phyloP scores from a whole-genome alignment of 2,888 invertebrate genomes.

The Celastrina argiolus region DNA sequence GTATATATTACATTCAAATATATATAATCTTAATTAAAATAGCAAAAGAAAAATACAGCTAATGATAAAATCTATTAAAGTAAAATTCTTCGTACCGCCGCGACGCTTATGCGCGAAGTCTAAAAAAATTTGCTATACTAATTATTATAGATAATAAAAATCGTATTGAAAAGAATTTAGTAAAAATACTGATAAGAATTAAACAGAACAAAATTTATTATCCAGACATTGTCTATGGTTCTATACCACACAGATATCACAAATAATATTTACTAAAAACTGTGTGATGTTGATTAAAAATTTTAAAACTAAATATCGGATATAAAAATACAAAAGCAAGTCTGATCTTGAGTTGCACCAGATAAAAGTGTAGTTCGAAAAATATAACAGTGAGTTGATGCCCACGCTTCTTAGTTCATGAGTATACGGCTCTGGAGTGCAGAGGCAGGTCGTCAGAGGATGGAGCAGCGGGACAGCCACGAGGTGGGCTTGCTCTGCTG shows the following conservation, averaged over 20 bases:
- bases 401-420: conserved; percentile 37
- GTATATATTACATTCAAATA: conserved; percentile 77
- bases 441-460: conserved; percentile 85
- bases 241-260: conserved; percentile 13
- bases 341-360: conserved; percentile 61
- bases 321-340: conserved; percentile 77
- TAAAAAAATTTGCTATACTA: conserved; percentile 60
- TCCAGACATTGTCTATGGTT: conserved; percentile 26
- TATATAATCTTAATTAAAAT: conserved; percentile 70
- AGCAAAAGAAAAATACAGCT: conserved; percentile 74
- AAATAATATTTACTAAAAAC: conserved; percentile 18
- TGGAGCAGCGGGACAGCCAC: conserved; percentile 91
- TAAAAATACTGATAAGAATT: conserved; percentile 60
- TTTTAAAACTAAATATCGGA: conserved; percentile 48
- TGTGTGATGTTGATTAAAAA: conserved; percentile 29
- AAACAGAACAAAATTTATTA: conserved; percentile 27
- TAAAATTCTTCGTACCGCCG: conserved; percentile 66
- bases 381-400: conserved; percentile 60
- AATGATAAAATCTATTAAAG: conserved; percentile 64
- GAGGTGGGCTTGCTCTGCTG: conserved; percentile 88
- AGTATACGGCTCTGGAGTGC: conserved; percentile 34
- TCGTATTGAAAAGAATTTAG: conserved; percentile 50
- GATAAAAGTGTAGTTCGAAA: conserved; percentile 63
- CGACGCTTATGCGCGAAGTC: conserved; percentile 33
- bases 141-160: conserved; percentile 58